Conservation (phyloP, 2,113 vertebrate genomes). For the Geococcyx californianus region DNA sequence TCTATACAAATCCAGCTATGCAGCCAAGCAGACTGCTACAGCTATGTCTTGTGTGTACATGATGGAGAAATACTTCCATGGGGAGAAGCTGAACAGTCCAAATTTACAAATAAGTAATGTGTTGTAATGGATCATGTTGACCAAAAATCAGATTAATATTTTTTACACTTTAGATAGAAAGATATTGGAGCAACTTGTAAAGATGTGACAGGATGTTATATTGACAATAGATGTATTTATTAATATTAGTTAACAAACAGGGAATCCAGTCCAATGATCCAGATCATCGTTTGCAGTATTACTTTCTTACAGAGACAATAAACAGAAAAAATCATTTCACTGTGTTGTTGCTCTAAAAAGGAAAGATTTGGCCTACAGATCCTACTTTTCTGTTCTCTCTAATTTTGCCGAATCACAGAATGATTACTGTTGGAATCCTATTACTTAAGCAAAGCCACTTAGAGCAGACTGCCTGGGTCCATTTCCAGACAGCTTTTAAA, state of each 20-base stretch:
- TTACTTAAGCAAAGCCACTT: no score
- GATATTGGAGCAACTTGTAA: not conserved
- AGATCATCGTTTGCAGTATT: not conserved
- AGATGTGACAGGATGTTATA: not conserved
- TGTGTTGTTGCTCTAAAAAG: not conserved
- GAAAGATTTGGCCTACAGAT: not conserved
- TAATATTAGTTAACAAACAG: not conserved
- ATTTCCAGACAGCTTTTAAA: no score
- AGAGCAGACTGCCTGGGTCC: no score
- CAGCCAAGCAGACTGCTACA: not conserved
- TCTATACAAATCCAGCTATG: not conserved
- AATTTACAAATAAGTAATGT: not conserved
- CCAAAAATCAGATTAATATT: not conserved
- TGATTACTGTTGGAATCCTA: no score
- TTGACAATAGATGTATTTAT: not conserved
- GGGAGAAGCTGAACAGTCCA: not conserved
- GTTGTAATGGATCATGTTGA: not conserved
- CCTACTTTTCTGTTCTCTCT: not conserved
- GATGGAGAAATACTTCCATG: not conserved
- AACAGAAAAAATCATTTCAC: not conserved
- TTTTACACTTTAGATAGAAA: not conserved
- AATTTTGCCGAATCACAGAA: not conserved
- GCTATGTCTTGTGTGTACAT: not conserved
- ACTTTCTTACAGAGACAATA: not conserved
- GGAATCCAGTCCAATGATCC: not conserved